These are phyloP conservation scores for Theristicus caerulescens DNA, from an alignment of 2,113 vertebrate genomes.

Conservation along the genomic window DNA sequence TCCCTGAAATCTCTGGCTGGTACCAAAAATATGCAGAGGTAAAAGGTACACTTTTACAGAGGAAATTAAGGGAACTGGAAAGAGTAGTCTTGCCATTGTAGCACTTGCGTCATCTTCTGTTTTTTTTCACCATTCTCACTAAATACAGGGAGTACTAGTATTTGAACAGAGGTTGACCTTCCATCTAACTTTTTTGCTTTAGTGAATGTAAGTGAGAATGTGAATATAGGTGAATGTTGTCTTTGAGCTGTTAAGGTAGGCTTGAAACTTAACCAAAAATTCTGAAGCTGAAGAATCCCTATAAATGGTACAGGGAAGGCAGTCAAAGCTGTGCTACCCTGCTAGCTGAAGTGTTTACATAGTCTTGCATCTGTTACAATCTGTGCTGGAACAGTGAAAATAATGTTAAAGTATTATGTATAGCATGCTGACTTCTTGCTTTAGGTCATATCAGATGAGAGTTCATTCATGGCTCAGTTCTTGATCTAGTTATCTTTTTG, in stretches of 20 bases:
- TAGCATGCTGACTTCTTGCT: background rate
- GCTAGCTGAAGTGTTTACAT: background rate
- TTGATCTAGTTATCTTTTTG: background rate
- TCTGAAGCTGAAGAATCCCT: background rate
- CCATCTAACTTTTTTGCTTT: background rate
- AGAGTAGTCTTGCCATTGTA: background rate
- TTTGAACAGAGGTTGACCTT: background rate
- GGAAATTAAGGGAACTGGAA: background rate
- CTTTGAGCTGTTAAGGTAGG: background rate
- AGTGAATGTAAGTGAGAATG: background rate
- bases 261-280: background rate
- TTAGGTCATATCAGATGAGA: background rate
- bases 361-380: background rate
- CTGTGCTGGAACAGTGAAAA: background rate
- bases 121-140: background rate
- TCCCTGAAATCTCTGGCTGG: background rate
- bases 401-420: background rate
- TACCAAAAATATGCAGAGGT: background rate
- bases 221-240: background rate
- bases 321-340: background rate
- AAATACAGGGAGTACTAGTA: background rate
- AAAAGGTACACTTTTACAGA: background rate
- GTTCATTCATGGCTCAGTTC: slow-evolving; percentile 6
- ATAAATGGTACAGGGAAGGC: background rate
- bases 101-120: background rate